Evolutionary conservation across 1,140 invertebrate species (phyloP).

Genomic region (Drosophila pandora): DNA sequence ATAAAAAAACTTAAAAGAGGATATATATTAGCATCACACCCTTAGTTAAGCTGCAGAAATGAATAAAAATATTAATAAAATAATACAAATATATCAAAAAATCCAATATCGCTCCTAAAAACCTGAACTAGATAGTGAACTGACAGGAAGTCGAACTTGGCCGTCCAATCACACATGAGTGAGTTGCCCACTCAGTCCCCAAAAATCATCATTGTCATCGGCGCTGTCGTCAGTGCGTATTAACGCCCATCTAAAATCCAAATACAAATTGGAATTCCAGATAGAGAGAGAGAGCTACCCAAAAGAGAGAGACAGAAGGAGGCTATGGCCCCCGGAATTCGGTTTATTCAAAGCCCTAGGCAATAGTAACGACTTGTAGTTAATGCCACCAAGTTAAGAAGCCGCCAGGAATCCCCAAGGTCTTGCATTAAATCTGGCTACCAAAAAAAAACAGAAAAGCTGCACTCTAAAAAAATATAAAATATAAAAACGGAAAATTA

Average conservation of each 20-base stretch:
- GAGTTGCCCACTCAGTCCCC: slow-evolving; percentile 13
- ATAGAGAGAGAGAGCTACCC: background rate
- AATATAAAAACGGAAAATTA: background rate
- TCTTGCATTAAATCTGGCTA: background rate
- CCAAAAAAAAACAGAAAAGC: no score
- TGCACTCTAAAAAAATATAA: background rate
- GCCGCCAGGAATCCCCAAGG: slow-evolving; percentile 6
- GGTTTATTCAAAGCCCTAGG: slow-evolving; percentile 50
- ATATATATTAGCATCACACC: no score
- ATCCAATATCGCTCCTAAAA: background rate
- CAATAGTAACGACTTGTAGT: slow-evolving; percentile 79
- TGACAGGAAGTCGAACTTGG: no score
- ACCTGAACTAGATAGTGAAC: slow-evolving; percentile 6
- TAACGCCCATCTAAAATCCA: slow-evolving; percentile 55
- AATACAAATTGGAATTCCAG: slow-evolving; percentile 67
- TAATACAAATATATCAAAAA: no score
- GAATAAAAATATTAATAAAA: no score
- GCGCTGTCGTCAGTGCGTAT: slow-evolving; percentile 45
- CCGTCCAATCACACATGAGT: slow-evolving; percentile 63
- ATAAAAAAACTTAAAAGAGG: no score
- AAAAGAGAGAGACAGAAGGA: background rate
- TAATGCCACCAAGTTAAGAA: slow-evolving; percentile 61
- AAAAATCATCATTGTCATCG: slow-evolving; percentile 32
- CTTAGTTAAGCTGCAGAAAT: no score
- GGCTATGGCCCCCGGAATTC: slow-evolving; percentile 9